phyloP scores from a whole-genome alignment of 2,888 invertebrate species.

The Brachylomia viminalis region DNA sequence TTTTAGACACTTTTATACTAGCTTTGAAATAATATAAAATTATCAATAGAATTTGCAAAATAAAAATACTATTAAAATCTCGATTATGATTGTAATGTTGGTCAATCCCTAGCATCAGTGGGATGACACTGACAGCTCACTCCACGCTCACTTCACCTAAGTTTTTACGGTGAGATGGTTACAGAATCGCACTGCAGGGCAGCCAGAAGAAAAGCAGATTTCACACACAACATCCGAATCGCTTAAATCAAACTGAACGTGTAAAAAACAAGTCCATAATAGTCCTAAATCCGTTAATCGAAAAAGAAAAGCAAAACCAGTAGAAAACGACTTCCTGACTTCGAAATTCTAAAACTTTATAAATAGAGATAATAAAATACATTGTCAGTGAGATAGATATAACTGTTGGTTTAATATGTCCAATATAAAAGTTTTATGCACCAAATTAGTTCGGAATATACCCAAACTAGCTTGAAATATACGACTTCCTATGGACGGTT shows the following conservation, averaged over 20 bases:
- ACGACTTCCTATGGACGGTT: constrained; percentile 84
- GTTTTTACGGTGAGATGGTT: too few relatives aligned
- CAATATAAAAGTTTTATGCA: constrained; percentile 82
- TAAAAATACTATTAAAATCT: too few relatives aligned
- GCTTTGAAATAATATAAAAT: too few relatives aligned
- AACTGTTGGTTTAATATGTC: constrained; percentile 71
- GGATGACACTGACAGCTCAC: too few relatives aligned
- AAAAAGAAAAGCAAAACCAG: constrained; percentile 45
- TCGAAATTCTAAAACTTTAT: constrained; percentile 71
- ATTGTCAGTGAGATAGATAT: constrained; percentile 77
- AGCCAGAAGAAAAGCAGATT: neutral
- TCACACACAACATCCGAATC: constrained; percentile 29
- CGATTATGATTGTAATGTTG: too few relatives aligned
- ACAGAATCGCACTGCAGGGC: too few relatives aligned
- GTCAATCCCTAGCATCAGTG: too few relatives aligned
- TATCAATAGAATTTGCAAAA: too few relatives aligned
- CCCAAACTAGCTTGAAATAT: constrained; percentile 74
- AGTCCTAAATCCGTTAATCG: constrained; percentile 27
- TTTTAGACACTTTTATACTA: too few relatives aligned
- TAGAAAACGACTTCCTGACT: constrained; percentile 83
- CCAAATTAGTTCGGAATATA: constrained; percentile 86
- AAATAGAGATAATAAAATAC: constrained; percentile 84
- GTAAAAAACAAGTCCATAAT: constrained; percentile 27
- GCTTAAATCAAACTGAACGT: constrained; percentile 6
- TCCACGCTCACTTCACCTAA: too few relatives aligned